Evolutionary conservation across 2,113 vertebrate species (phyloP), one percentile per base, ranked within the genome.

Genomic region (Ceyx margarethae): DNA sequence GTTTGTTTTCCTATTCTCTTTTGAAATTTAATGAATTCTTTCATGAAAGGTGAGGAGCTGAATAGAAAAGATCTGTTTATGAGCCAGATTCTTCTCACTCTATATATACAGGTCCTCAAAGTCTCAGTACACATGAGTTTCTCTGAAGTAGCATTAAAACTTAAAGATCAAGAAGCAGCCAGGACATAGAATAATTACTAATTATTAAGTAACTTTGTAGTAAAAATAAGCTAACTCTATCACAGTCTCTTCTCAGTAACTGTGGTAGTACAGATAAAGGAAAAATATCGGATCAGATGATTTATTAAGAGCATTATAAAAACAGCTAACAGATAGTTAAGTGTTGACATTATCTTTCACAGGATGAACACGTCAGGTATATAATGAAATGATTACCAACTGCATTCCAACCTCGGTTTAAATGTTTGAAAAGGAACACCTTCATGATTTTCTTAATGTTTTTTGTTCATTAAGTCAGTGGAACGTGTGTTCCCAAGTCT

Each of bases 11-110:
- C 35, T 76, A 31, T 89, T 93, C 14, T 85, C 19, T 87, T 95
- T 62, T 79, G 82, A 95, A 92, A 94, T 87, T 31, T 87, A 93
- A 92, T 95, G 29, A 85, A 82, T 96, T 91, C 42, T 35, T 92
- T 91, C 42, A 57, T 78, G 68, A 89, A 94, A 85, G 21, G 51
- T 81, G 77, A 90, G 61, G 60, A 76, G 26, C 46, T 93, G 91
- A 90, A 85, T 86, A 93, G 80, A 96, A 93, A 95, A 87, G 23
- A 33, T 43, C 67, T 90, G 31, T 20, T 88, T 90, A 86, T 31
- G 42, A 71, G 50, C 9, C 37, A 74, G 25, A 90, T 68, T 82
- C 20, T 74, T 57, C 46, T 50, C 23, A 8, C 11, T 76, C 11
- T 71, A 12, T 66, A 26, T 31, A 26, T 31, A 31, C 26, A 82